Percentiles rank a stretch among this genome's conserved stretches.
Evolutionary conservation across 2,797 vertebrate genomes (phyloP).

Genomic region (Anas capensis): DNA sequence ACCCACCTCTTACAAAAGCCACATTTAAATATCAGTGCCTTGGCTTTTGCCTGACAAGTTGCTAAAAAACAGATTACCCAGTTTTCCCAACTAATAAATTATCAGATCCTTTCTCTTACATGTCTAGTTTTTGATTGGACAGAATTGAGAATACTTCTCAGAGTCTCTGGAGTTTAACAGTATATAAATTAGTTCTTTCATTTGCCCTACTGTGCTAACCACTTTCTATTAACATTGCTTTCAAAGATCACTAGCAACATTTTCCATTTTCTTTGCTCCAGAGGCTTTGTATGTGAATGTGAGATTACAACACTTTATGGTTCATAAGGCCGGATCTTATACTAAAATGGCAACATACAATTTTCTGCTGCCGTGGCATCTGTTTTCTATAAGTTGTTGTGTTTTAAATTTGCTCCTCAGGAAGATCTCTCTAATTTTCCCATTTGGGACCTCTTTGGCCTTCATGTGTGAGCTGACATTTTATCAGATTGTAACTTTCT

Average conservation of each 20-base stretch:
- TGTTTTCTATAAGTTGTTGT: neutral
- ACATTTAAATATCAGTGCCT: neutral
- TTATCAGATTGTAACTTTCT: neutral
- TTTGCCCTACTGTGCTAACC: neutral
- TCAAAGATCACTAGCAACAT: neutral
- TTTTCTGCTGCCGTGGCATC: neutral
- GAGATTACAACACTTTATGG: neutral
- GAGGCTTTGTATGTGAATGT: neutral
- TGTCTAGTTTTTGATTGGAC: neutral
- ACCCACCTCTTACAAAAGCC: neutral
- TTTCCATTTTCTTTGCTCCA: conserved; percentile 18
- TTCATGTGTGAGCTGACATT: neutral
- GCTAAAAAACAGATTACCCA: neutral
- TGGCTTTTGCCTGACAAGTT: neutral
- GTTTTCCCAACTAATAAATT: neutral
- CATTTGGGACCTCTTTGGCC: neutral
- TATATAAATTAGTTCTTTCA: conserved; percentile 16
- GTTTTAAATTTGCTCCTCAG: neutral
- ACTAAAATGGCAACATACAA: neutral
- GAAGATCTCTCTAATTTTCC: neutral
- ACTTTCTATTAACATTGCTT: conserved; percentile 8
- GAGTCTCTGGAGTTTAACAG: conserved; percentile 16
- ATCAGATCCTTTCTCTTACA: neutral
- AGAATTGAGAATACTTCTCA: neutral
- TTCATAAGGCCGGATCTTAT: neutral